These are phyloP conservation scores for Noctua fimbriata DNA, from an alignment of 2,888 invertebrate genomes.

Conservation along the genomic window DNA sequence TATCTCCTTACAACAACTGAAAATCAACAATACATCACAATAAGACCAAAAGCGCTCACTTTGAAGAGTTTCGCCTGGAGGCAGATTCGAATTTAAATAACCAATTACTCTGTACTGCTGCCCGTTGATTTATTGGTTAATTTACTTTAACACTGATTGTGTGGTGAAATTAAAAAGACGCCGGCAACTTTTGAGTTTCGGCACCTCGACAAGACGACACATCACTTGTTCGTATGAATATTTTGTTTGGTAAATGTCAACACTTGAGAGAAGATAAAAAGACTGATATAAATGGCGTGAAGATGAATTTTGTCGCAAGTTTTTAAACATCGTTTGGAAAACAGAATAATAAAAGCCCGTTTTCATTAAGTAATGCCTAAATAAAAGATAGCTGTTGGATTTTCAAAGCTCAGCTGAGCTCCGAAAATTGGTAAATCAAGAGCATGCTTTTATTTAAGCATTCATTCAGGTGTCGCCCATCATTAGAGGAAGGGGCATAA, in stretches of 20 bases:
- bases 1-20: constrained; percentile 35
- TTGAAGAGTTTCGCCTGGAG: constrained; percentile 59
- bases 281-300: not conserved
- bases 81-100: constrained; percentile 73
- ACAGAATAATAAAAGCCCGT: not conserved
- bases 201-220: constrained; percentile 45
- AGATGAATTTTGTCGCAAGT: not conserved
- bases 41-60: constrained; percentile 48
- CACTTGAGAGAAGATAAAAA: constrained; percentile 43
- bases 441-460: not conserved
- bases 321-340: not conserved
- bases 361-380: not conserved
- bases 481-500: not conserved
- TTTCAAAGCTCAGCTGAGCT: not conserved
- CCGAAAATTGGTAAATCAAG: not conserved
- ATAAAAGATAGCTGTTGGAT: not conserved
- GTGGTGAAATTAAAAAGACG: constrained; percentile 72
- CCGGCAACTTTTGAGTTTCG: constrained; percentile 60
- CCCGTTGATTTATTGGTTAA: constrained; percentile 73
- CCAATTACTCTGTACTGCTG: constrained; percentile 70
- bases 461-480: not conserved
- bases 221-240: constrained; percentile 47
- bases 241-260: constrained; percentile 61
- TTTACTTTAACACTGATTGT: constrained; percentile 73
- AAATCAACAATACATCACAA: constrained; percentile 62